Conservation (phyloP, 2,888 invertebrate species). For the Cephus runcator region DNA sequence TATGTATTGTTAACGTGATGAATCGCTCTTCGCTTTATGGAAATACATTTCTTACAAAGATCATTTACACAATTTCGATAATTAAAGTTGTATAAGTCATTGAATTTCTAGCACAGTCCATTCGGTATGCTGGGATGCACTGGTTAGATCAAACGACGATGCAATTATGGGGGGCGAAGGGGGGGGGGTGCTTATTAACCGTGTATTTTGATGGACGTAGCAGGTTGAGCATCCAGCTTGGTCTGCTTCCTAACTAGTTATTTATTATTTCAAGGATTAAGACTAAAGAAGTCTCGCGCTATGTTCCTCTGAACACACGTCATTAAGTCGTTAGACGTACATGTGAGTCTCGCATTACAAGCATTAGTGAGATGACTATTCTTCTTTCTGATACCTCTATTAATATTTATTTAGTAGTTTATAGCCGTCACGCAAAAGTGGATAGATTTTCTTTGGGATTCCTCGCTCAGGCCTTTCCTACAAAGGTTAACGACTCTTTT, state of each 20-base stretch:
- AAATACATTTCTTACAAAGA: too few relatives aligned
- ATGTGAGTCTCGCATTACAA: not conserved
- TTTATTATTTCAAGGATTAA: not conserved
- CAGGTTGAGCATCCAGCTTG: not conserved
- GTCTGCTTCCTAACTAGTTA: not conserved
- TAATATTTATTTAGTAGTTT: constrained; percentile 1
- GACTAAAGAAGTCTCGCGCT: not conserved
- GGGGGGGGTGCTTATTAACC: not conserved
- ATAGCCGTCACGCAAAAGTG: not conserved
- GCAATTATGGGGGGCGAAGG: not conserved
- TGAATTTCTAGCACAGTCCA: too few relatives aligned
- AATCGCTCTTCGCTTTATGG: too few relatives aligned
- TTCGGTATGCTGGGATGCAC: too few relatives aligned
- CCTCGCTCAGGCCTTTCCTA: not conserved
- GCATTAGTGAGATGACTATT: not conserved
- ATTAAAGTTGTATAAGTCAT: too few relatives aligned
- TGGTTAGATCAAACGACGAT: not conserved
- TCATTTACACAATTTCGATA: too few relatives aligned
- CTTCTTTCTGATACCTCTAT: not conserved
- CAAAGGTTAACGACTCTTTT: not conserved
- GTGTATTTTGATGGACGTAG: not conserved
- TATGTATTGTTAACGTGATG: too few relatives aligned
- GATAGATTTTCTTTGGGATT: not conserved
- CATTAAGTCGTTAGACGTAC: constrained; percentile 6
- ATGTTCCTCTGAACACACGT: not conserved